Evolutionary conservation across 2,113 vertebrate genomes (phyloP).

Genomic region (Bothrops jararaca): DNA sequence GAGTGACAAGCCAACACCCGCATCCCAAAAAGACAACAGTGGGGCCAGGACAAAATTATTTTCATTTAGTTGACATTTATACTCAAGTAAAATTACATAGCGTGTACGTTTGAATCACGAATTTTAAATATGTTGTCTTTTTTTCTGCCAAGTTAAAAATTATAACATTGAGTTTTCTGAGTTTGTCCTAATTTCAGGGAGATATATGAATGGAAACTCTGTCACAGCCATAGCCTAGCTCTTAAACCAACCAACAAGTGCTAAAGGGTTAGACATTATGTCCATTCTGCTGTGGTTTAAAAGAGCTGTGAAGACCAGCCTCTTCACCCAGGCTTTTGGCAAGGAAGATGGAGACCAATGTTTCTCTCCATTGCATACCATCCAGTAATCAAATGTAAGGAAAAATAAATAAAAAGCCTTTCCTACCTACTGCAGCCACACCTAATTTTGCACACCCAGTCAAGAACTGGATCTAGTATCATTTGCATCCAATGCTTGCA

Average conservation of each 20-base stretch:
- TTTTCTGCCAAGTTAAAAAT: not conserved
- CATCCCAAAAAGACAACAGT: not conserved
- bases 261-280: not conserved
- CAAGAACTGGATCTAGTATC: not conserved
- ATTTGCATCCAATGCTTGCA: not conserved
- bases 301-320: not conserved
- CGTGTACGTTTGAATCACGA: not conserved
- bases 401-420: not conserved
- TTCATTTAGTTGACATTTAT: not conserved
- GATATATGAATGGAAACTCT: not conserved
- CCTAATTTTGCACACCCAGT: not conserved
- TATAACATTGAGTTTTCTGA: not conserved
- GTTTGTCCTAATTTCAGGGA: not conserved
- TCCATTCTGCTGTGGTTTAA: not conserved
- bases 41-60: not conserved
- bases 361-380: not conserved
- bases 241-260: not conserved
- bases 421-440: not conserved
- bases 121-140: not conserved
- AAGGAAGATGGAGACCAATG: not conserved
- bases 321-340: not conserved
- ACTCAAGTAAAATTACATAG: not conserved
- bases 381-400: not conserved
- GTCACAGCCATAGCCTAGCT: not conserved
- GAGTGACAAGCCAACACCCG: not conserved